phyloP scores from a whole-genome alignment of 2,797 vertebrate species.

The Diplodus sargus region DNA sequence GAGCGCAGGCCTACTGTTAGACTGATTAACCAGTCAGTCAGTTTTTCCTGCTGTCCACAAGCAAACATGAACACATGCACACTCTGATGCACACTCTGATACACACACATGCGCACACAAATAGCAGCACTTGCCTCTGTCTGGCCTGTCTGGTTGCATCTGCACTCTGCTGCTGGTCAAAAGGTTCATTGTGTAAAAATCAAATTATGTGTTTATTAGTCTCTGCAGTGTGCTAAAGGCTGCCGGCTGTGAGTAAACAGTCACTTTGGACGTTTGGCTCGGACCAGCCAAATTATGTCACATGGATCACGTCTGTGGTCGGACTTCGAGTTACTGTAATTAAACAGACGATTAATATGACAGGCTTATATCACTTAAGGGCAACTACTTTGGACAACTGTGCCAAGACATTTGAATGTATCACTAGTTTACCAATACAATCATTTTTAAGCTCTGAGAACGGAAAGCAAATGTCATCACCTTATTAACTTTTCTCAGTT shows the following conservation, averaged over 20 bases:
- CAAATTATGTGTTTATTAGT: conserved; percentile 62
- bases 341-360: conserved; percentile 23
- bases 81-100: conserved; percentile 33
- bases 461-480: not conserved
- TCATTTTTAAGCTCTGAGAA: not conserved
- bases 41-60: conserved; percentile 45
- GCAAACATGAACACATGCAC: conserved; percentile 44
- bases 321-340: conserved; percentile 13
- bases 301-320: conserved; percentile 32
- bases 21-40: conserved; percentile 65
- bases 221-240: conserved; percentile 60
- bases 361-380: not conserved
- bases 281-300: conserved; percentile 47
- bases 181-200: conserved; percentile 77
- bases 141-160: conserved; percentile 37
- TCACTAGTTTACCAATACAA: not conserved
- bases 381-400: not conserved
- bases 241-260: conserved; percentile 73
- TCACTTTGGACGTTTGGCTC: conserved; percentile 54
- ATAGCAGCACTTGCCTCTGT: conserved; percentile 39
- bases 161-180: conserved; percentile 56
- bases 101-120: conserved; percentile 20
- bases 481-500: not conserved
- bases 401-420: not conserved
- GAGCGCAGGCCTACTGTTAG: conserved; percentile 71